Conservation (phyloP, 92 coral and sea anemone species). For the Galaxea fascicularis region DNA sequence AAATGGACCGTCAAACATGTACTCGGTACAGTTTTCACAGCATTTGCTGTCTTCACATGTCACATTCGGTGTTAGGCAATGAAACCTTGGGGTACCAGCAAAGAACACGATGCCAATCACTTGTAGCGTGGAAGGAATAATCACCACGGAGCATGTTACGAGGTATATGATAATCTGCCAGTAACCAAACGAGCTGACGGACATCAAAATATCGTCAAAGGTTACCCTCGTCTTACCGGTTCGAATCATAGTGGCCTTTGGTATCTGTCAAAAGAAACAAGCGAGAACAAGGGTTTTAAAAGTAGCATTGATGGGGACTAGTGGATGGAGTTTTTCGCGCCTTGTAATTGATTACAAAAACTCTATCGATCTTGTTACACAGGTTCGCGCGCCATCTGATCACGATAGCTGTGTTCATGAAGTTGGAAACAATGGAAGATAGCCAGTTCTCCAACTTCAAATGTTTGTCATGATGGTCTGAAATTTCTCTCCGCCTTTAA, state of each 20-base stretch:
- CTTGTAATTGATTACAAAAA: too few relatives aligned
- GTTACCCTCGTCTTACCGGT: neutral
- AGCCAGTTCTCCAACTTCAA: too few relatives aligned
- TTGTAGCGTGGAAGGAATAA: conserved; percentile 28
- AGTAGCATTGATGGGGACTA: too few relatives aligned
- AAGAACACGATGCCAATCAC: conserved; percentile 27
- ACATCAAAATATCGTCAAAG: conserved; percentile 47
- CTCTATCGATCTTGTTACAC: too few relatives aligned
- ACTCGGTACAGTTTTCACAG: conserved; percentile 44
- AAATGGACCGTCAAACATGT: conserved; percentile 47
- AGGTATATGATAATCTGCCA: conserved; percentile 31
- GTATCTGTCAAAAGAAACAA: neutral
- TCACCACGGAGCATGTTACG: conserved; percentile 20
- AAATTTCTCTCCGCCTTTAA: too few relatives aligned
- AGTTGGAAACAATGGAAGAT: too few relatives aligned
- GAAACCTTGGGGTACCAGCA: conserved; percentile 45
- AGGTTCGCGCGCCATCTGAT: too few relatives aligned
- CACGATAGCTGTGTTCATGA: too few relatives aligned
- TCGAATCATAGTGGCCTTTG: neutral
- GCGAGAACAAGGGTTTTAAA: neutral
- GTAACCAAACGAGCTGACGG: conserved; percentile 34
- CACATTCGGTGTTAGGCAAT: conserved; percentile 39
- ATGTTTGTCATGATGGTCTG: too few relatives aligned
- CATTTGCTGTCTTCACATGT: conserved; percentile 36
- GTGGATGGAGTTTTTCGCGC: too few relatives aligned